A percentile compares a stretch with the other conserved stretches of the same genome.
Conservation (phyloP, 2,797 vertebrate genomes). For the Zalophus californianus region DNA sequence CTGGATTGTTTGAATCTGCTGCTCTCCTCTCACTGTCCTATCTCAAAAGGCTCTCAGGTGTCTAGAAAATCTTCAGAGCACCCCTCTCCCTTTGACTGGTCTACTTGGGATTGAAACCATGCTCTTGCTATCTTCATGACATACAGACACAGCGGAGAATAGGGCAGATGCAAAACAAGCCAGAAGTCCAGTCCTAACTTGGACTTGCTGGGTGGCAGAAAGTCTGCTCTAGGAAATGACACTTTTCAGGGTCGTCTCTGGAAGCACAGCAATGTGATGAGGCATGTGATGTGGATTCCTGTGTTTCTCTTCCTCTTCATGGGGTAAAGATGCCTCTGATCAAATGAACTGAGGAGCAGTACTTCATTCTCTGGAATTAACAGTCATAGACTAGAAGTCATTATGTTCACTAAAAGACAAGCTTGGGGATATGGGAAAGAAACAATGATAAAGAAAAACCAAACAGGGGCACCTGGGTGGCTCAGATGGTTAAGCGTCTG, state of each 20-base stretch:
- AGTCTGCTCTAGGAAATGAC: background rate
- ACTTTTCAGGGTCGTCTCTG: background rate
- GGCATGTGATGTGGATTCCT: fast-evolving
- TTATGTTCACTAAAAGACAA: background rate
- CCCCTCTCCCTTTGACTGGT: background rate
- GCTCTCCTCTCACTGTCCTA: too few species aligned
- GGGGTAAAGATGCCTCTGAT: background rate
- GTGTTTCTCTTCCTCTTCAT: background rate
- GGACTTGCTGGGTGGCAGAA: background rate
- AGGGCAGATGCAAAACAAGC: background rate
- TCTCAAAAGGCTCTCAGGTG: background rate
- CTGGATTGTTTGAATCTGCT: background rate
- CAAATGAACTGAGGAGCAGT: background rate
- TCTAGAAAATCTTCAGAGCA: background rate
- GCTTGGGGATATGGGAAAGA: background rate
- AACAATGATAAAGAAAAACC: background rate
- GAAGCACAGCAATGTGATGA: background rate
- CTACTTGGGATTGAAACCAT: background rate
- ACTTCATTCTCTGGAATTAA: background rate
- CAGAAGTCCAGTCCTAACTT: background rate
- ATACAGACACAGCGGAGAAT: fast-evolving
- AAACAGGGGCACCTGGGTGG: too few species aligned
- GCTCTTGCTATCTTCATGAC: background rate
- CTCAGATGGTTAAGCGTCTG: too few species aligned
- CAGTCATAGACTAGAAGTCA: background rate